Evolutionary conservation across 2,113 vertebrate species (phyloP).

Genomic region (Mustelus asterias): DNA sequence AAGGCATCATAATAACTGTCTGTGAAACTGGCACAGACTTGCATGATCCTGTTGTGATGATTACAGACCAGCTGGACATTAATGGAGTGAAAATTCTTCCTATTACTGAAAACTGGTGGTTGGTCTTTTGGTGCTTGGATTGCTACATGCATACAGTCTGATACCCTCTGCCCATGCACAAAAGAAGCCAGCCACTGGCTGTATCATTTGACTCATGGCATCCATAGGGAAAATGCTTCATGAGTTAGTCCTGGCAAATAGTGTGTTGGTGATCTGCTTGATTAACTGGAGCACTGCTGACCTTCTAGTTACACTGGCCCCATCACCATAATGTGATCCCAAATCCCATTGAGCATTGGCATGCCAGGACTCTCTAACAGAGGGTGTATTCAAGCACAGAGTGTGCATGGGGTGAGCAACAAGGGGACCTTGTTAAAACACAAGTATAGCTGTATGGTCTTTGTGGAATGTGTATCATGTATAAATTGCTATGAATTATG

Average conservation of each 20-base stretch:
- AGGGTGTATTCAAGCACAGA: too few relatives aligned
- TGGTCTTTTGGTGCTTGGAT: background rate
- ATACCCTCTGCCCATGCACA: background rate
- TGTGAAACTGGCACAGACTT: background rate
- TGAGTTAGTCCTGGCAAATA: background rate
- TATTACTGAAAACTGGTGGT: background rate
- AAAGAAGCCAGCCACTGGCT: background rate
- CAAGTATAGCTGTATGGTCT: too few relatives aligned
- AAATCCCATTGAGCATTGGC: background rate
- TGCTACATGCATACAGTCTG: background rate
- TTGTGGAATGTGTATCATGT: too few relatives aligned
- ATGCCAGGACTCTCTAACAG: too few relatives aligned
- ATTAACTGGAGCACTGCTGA: background rate
- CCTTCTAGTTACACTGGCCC: background rate
- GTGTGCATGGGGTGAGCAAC: too few relatives aligned
- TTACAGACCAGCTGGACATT: constrained; percentile 7
- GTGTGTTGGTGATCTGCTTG: background rate
- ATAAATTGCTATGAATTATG: too few relatives aligned
- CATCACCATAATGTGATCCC: too few relatives aligned
- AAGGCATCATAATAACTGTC: background rate
- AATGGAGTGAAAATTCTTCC: background rate
- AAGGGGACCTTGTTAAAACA: too few relatives aligned
- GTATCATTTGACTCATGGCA: background rate
- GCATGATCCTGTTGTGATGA: background rate
- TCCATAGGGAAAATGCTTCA: background rate